These are phyloP conservation scores for Felis chaus DNA, from an alignment of 2,113 vertebrate genomes.

Conservation along the genomic window DNA sequence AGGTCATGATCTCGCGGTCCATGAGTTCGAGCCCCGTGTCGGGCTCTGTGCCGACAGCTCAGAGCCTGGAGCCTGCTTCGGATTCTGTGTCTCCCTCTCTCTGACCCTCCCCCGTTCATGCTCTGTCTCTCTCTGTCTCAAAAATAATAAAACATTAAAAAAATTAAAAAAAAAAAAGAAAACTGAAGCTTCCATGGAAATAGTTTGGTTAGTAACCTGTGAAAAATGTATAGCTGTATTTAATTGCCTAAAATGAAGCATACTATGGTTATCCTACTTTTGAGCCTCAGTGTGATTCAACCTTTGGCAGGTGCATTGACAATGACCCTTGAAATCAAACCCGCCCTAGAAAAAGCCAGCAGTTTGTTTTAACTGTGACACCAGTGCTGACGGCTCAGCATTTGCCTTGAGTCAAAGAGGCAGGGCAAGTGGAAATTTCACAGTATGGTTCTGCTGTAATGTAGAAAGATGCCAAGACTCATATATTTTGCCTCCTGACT, in stretches of 20 bases:
- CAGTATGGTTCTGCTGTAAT: constrained; percentile 22
- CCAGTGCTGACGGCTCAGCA: not conserved
- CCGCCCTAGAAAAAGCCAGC: not conserved
- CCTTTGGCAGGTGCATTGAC: not conserved
- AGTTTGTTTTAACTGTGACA: not conserved
- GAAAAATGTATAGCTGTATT: not conserved
- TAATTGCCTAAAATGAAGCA: not conserved
- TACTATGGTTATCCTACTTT: not conserved
- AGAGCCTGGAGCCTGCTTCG: too few relatives aligned
- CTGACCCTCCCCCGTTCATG: too few relatives aligned
- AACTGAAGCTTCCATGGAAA: not conserved
- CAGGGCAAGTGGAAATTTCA: constrained; percentile 47
- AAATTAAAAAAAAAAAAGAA: not conserved
- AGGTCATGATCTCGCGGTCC: too few relatives aligned
- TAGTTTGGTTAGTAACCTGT: not conserved
- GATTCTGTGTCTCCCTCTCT: too few relatives aligned
- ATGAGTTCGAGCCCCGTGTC: too few relatives aligned
- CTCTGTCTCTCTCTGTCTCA: too few relatives aligned
- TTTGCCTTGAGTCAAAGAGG: not conserved
- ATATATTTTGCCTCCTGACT: constrained; percentile 27
- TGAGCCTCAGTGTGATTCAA: not conserved
- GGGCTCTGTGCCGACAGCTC: too few relatives aligned
- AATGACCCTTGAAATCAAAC: constrained; percentile 13
- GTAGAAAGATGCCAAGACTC: constrained; percentile 30
- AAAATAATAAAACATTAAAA: too few relatives aligned